Evolutionary conservation across 2,888 invertebrate species (phyloP).

Genomic region (Cryptophagus acutangulus): DNA sequence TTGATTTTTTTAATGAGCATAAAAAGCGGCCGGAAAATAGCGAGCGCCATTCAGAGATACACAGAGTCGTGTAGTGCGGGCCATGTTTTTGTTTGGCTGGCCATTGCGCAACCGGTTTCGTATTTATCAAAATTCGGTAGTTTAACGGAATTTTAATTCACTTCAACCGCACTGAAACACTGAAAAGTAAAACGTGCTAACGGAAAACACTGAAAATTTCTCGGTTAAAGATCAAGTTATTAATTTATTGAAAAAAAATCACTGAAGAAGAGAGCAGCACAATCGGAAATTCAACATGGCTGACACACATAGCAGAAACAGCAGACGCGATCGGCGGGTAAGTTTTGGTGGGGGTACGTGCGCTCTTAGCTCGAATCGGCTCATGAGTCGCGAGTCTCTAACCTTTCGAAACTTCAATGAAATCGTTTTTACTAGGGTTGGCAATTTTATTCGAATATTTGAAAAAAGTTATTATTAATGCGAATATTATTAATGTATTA

Average conservation of each 20-base stretch:
- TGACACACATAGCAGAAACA: constrained; percentile 22
- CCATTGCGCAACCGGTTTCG: constrained; percentile 29
- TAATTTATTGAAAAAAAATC: constrained; percentile 20
- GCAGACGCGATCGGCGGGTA: constrained; percentile 5
- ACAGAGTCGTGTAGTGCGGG: no score
- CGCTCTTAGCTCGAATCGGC: no score
- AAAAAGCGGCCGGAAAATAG: no score
- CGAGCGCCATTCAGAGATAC: no score
- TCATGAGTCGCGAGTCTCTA: no score
- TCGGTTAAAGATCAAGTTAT: constrained; percentile 11
- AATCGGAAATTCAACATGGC: constrained; percentile 46
- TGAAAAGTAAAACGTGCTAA: constrained; percentile 10
- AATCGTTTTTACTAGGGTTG: no score
- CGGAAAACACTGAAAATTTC: constrained; percentile 21
- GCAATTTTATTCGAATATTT: no score
- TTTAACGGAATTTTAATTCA: constrained; percentile 10
- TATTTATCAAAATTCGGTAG: neutral
- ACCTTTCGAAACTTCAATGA: no score
- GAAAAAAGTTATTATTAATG: no score
- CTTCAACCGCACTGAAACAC: constrained; percentile 23
- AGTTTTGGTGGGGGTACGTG: constrained; percentile 1
- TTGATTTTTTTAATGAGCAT: no score
- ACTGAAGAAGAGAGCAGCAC: constrained; percentile 38
- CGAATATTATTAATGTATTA: no score
- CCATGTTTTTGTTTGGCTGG: constrained; percentile 29